phyloP scores from a whole-genome alignment of 1,140 invertebrate species.

The Drosophila lowei region DNA sequence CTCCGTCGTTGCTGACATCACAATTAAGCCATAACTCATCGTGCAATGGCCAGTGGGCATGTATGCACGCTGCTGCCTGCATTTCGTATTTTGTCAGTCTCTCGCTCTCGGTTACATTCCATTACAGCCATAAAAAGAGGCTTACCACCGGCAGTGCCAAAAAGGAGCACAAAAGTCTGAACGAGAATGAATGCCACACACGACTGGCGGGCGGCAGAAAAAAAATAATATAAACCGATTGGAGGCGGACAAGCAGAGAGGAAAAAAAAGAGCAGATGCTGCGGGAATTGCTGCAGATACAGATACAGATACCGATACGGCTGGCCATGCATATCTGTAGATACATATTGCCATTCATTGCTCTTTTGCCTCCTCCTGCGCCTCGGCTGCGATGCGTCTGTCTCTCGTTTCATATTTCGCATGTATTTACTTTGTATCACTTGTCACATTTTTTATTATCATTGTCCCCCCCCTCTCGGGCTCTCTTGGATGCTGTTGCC shows the following conservation, averaged over 20 bases:
- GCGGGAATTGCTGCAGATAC: conserved; percentile 26
- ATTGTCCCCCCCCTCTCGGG: conserved; percentile 15
- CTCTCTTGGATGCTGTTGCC: background rate
- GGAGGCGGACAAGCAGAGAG: background rate
- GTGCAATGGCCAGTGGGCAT: conserved; percentile 33
- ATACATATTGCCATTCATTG: conserved; percentile 65
- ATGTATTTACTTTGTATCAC: conserved; percentile 82
- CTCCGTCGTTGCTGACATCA: conserved; percentile 44
- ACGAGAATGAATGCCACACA: conserved; percentile 42
- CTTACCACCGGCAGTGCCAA: conserved; percentile 36
- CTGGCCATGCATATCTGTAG: conserved; percentile 23
- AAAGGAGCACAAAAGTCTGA: conserved; percentile 33
- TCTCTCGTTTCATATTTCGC: conserved; percentile 70
- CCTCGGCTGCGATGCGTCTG: conserved; percentile 6
- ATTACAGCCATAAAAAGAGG: conserved; percentile 61
- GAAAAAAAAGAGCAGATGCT: conserved; percentile 11
- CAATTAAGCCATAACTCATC: conserved; percentile 74
- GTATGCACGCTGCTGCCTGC: too few species aligned
- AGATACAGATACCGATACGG: conserved; percentile 22
- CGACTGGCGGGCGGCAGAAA: conserved; percentile 31
- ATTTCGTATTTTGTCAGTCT: conserved; percentile 50
- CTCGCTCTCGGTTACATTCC: conserved; percentile 65
- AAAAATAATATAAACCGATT: conserved; percentile 30
- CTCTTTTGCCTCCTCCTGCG: conserved; percentile 1
- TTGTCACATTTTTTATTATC: conserved; percentile 79